A percentile compares a stretch with the other conserved stretches of the same genome.
Evolutionary conservation across 2,113 vertebrate species (phyloP).

Genomic region (Microcebus griseorufus): DNA sequence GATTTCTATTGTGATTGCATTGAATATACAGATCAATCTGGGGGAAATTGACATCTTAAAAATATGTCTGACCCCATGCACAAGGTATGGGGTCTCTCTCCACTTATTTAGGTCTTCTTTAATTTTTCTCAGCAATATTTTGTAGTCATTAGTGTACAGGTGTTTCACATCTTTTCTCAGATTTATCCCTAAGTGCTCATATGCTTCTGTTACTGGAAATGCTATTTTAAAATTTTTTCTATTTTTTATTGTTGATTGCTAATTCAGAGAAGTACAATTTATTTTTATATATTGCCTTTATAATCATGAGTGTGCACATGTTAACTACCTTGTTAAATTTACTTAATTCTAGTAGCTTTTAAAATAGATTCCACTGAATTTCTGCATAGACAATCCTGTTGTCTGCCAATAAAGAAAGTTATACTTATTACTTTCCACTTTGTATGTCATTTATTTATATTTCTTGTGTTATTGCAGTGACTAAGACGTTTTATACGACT

Average conservation of each 20-base stretch:
- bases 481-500: neutral
- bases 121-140: neutral
- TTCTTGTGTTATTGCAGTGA: neutral
- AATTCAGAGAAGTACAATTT: neutral
- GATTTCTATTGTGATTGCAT: neutral
- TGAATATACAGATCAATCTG: neutral
- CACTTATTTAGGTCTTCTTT: slow-evolving; percentile 7
- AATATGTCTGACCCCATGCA: neutral
- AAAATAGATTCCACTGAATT: neutral
- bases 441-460: neutral
- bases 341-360: neutral
- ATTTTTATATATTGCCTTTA: neutral
- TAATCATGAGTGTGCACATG: neutral
- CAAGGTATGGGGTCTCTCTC: neutral
- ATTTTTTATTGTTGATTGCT: slow-evolving; percentile 1
- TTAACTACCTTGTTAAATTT: slow-evolving; percentile 23
- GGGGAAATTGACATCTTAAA: neutral
- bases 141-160: neutral
- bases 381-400: neutral
- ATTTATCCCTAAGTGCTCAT: neutral
- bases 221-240: neutral
- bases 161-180: neutral
- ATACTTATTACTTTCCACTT: neutral
- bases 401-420: slow-evolving; percentile 37
- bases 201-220: neutral